Percentiles rank a stretch among this genome's conserved stretches.
phyloP scores from a whole-genome alignment of 35 echinoderm and acorn worm genomes.

The Acanthaster planci region DNA sequence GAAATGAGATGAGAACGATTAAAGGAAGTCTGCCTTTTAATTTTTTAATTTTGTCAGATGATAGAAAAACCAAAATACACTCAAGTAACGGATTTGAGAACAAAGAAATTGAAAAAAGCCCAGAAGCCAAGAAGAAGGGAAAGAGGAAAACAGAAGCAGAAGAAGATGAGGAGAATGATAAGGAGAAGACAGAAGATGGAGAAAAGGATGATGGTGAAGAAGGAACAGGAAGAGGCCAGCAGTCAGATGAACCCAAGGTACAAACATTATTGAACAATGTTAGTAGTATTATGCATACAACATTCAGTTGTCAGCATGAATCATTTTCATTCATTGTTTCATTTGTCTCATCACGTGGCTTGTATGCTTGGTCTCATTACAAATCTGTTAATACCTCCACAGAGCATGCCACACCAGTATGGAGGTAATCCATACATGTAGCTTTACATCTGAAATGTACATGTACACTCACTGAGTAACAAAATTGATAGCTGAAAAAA shows the following conservation, averaged over 20 bases:
- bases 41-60: conserved; percentile 21
- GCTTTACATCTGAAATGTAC: too few relatives aligned
- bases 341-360: too few relatives aligned
- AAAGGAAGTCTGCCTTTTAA: too few relatives aligned
- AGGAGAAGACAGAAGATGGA: conserved; percentile 12
- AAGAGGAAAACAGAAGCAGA: background rate
- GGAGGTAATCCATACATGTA: too few relatives aligned
- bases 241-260: conserved; percentile 31
- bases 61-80: background rate
- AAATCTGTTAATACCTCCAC: too few relatives aligned
- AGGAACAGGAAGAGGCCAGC: background rate
- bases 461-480: too few relatives aligned
- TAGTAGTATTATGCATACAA: background rate
- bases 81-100: conserved; percentile 1
- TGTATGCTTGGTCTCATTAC: too few relatives aligned
- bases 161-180: conserved; percentile 22
- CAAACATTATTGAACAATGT: background rate
- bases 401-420: too few relatives aligned
- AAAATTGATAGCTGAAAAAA: too few relatives aligned
- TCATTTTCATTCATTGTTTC: too few relatives aligned
- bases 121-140: conserved; percentile 26
- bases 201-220: conserved; percentile 1
- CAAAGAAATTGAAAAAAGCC: conserved; percentile 40
- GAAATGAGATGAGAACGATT: background rate
- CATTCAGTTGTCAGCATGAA: too few relatives aligned